A percentile compares a stretch with the other conserved stretches of the same genome.
phyloP scores from a whole-genome alignment of 1,140 invertebrate genomes.

The Cydia pomonella region DNA sequence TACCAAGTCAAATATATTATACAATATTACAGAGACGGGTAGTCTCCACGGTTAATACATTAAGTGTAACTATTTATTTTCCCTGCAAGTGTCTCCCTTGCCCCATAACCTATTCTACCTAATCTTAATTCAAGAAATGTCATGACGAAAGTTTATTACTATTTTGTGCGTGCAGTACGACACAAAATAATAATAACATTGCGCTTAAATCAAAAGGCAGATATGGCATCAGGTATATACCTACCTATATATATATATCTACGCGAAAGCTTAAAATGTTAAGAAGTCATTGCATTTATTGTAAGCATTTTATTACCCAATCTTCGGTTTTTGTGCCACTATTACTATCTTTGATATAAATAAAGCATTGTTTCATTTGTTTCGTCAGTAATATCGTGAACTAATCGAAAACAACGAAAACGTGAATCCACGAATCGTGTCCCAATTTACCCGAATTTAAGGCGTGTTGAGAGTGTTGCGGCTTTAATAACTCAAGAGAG shows the following conservation, averaged over 20 bases:
- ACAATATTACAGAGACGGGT: too few species aligned
- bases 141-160: background rate
- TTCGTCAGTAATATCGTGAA: conserved; percentile 23
- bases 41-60: too few species aligned
- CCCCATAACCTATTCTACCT: too few species aligned
- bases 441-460: conserved; percentile 19
- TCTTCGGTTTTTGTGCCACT: background rate
- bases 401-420: conserved; percentile 21
- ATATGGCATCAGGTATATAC: too few species aligned
- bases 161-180: background rate
- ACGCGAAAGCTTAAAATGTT: background rate
- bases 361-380: conserved; percentile 13
- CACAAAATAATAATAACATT: too few species aligned
- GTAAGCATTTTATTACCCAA: conserved; percentile 6
- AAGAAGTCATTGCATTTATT: background rate
- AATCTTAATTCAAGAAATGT: background rate
- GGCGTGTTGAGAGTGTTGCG: background rate
- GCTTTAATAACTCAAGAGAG: background rate
- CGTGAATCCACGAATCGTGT: conserved; percentile 29
- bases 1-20: too few species aligned
- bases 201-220: background rate
- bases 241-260: too few species aligned
- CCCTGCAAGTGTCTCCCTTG: too few species aligned
- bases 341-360: conserved; percentile 13
- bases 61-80: too few species aligned